Evolutionary conservation across 2,888 invertebrate genomes (phyloP).

Genomic region (Aphelenchoides bicaudatus): DNA sequence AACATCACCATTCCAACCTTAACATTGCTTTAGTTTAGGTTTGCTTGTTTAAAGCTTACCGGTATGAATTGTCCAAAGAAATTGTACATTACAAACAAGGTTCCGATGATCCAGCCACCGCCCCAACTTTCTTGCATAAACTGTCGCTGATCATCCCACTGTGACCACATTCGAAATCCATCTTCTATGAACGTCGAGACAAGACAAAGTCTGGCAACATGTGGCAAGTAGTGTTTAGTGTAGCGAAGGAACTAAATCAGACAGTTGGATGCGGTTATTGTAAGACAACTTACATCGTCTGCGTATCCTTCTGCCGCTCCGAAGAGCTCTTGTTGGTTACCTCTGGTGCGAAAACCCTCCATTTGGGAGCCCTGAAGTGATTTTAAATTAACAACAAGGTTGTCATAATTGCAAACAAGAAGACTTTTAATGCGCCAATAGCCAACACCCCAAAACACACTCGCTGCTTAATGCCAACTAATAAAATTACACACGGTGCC

Average conservation of each 20-base stretch:
- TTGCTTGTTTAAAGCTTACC: no score
- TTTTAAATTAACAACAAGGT: no score
- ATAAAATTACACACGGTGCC: no score
- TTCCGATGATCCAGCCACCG: slow-evolving; percentile 87
- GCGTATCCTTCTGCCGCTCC: slow-evolving; percentile 53
- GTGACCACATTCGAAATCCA: slow-evolving; percentile 84
- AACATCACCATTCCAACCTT: slow-evolving; percentile 93
- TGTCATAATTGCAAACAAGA: no score
- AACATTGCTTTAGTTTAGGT: no score
- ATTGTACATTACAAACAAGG: slow-evolving; percentile 89
- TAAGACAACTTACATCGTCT: slow-evolving; percentile 49
- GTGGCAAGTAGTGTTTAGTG: slow-evolving; percentile 74
- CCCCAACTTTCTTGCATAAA: slow-evolving; percentile 67
- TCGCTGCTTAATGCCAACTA: no score
- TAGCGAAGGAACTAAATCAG: slow-evolving; percentile 54
- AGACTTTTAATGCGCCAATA: no score
- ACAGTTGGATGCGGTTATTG: slow-evolving; percentile 8
- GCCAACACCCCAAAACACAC: no score
- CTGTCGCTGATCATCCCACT: slow-evolving; percentile 65
- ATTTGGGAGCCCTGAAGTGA: no score
- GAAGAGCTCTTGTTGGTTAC: slow-evolving; percentile 40
- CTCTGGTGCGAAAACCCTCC: slow-evolving; percentile 29
- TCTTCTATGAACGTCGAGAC: slow-evolving; percentile 98
- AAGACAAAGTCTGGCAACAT: slow-evolving; percentile 88
- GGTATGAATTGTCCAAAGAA: slow-evolving; percentile 91